Percentiles rank a stretch among this genome's conserved stretches.
Conservation (phyloP, 2,888 invertebrate genomes). For the Epinotia nisella region DNA sequence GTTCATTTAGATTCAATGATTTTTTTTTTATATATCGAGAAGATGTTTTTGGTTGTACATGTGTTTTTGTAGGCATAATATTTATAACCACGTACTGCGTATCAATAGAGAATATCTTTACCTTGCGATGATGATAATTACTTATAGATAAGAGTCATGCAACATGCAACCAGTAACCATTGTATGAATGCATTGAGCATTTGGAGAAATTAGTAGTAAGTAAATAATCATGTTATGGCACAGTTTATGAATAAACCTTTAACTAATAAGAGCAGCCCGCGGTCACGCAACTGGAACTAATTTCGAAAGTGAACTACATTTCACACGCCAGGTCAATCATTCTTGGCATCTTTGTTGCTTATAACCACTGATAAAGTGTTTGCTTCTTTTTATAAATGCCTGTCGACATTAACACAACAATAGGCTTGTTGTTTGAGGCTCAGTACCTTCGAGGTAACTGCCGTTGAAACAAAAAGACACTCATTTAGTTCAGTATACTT, state of each 20-base stretch:
- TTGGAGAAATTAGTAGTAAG: not conserved
- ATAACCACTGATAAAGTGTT: conserved; percentile 30
- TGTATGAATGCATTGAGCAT: not conserved
- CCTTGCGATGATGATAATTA: conserved; percentile 29
- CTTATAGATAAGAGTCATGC: conserved; percentile 24
- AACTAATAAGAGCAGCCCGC: conserved; percentile 11
- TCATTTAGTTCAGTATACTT: conserved; percentile 34
- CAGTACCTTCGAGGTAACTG: conserved; percentile 38
- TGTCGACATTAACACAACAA: conserved; percentile 41
- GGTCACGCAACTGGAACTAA: conserved; percentile 25
- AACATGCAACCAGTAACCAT: not conserved
- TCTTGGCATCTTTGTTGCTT: conserved; percentile 19
- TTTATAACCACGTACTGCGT: not conserved
- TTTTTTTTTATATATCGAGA: not conserved
- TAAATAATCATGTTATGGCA: conserved; percentile 5
- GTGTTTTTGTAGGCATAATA: not conserved
- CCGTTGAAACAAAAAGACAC: conserved; percentile 36
- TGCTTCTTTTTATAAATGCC: conserved; percentile 37
- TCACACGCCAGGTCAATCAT: conserved; percentile 33
- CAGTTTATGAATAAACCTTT: conserved; percentile 13
- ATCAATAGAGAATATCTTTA: conserved; percentile 11
- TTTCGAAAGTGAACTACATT: conserved; percentile 32
- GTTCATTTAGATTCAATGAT: not conserved
- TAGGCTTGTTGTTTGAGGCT: not conserved
- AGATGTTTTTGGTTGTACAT: not conserved